Evolutionary conservation across 2,113 vertebrate species (phyloP), one percentile per base, ranked within the genome.

Genomic region (Helogale parvula): DNA sequence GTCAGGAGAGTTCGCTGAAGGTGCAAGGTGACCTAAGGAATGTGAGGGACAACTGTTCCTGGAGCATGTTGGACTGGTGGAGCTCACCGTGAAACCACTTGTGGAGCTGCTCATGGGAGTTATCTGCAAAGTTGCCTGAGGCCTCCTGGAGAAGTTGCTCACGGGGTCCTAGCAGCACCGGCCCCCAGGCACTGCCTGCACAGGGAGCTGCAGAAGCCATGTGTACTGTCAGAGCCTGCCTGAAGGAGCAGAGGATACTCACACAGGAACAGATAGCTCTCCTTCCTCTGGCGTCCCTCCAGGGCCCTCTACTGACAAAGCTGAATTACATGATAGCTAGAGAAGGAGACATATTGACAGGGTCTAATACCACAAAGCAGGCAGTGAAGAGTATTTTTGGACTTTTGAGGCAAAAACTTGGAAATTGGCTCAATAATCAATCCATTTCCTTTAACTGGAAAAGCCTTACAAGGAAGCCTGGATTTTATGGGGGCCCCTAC

Each of bases 341-440:
- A 35, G 82, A 96, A 45, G 90, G 82, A 88, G 21, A 94, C 57
- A 33, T 87, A 60, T 54, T 92, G 66, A 95, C 7, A 88, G 13
- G 57, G 72, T 57, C 35, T 84, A 33, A 74, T 60, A 87, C 60
- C 63, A 85, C 31, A 94, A 93, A 96, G 33, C 52, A 94, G 93
- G 23, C 68, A 79, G 23, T 65, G 54, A 77, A 52, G 47, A 60
- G 14, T 68, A n/a, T 35, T 93, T 41, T 27, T 54, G 91, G 27
- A 82, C 21, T 15, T 69, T 50, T 83, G 47, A 54, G 52, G 63
- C 17, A 96, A 60, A 29, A 84, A 77, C 47, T 33, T 77, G n/a
- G 9, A 68, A 90, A 90, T 0, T 92, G 54, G 54, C 4, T 93
- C 54, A 96, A 31, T 72, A 57, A 50, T 12, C 35, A 57, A 50